Evolutionary conservation across 2,113 vertebrate genomes (phyloP).

Genomic region (Hippocampus abdominalis): DNA sequence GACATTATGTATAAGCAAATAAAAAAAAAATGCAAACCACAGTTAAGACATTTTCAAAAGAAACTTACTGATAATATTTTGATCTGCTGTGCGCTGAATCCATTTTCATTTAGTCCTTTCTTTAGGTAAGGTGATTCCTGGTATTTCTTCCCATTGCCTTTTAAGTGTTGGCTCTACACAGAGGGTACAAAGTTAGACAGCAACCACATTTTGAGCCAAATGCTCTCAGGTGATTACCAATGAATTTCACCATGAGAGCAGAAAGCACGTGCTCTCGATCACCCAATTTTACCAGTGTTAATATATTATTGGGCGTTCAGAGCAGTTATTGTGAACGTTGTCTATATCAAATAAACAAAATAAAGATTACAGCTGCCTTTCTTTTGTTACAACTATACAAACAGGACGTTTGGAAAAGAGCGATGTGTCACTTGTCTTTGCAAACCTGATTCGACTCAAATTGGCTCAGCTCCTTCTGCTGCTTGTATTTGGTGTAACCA

Average conservation of each 20-base stretch:
- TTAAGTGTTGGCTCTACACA: slow-evolving; percentile 74
- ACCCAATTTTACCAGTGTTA: neutral
- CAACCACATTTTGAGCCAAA: neutral
- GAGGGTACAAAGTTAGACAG: slow-evolving; percentile 2
- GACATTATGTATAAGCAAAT: neutral
- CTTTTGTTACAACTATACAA: neutral
- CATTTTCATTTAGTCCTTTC: slow-evolving; percentile 81
- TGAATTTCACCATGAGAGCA: neutral
- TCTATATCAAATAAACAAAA: neutral
- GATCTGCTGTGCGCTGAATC: slow-evolving; percentile 61
- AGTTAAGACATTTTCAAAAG: neutral
- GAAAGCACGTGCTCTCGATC: neutral
- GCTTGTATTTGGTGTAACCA: slow-evolving; percentile 75
- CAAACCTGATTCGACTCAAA: slow-evolving; percentile 75
- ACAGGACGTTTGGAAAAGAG: neutral
- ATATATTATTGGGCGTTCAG: neutral
- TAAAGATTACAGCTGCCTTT: neutral
- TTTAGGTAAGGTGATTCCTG: slow-evolving; percentile 82
- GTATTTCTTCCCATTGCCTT: slow-evolving; percentile 76
- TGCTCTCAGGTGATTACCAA: neutral
- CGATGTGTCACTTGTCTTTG: slow-evolving; percentile 54
- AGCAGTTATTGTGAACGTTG: neutral
- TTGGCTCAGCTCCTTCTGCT: slow-evolving; percentile 72
- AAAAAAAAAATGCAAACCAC: neutral
- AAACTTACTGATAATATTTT: neutral